A percentile compares a stretch with the other conserved stretches of the same genome.
These are phyloP conservation scores for Dioctria linearis DNA, from an alignment of 2,888 invertebrate species.

Conservation along the genomic window DNA sequence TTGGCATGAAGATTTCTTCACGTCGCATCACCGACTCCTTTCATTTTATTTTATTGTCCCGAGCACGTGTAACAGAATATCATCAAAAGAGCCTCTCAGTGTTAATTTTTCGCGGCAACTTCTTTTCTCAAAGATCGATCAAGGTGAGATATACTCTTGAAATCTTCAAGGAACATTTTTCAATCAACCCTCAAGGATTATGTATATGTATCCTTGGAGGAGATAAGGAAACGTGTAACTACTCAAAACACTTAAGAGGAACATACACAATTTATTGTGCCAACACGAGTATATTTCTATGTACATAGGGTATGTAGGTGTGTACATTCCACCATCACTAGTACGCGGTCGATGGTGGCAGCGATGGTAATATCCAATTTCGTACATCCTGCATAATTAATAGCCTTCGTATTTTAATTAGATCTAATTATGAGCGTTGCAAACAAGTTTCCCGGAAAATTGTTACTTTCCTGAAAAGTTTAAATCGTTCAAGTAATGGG, in stretches of 20 bases:
- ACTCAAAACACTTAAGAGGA: too few relatives aligned
- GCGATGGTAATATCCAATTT: background rate
- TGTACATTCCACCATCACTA: too few relatives aligned
- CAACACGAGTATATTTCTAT: too few relatives aligned
- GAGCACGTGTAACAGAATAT: background rate
- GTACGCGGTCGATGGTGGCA: too few relatives aligned
- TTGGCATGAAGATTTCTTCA: background rate
- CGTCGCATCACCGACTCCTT: background rate
- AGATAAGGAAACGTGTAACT: too few relatives aligned
- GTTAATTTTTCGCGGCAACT: background rate
- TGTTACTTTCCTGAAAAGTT: background rate
- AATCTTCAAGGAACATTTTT: too few relatives aligned
- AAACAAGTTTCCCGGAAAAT: background rate
- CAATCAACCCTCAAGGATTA: too few relatives aligned
- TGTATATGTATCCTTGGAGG: too few relatives aligned
- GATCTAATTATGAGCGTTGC: background rate
- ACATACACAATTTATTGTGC: too few relatives aligned
- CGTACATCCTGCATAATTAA: background rate
- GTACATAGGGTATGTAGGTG: too few relatives aligned
- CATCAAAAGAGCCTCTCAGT: background rate
- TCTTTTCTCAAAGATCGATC: background rate
- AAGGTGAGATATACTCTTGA: background rate
- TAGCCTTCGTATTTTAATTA: background rate
- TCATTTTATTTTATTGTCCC: slow-evolving; percentile 7
- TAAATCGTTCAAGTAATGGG: background rate